Evolutionary conservation across 2,888 invertebrate species (phyloP).

Genomic region (Sarcophaga rosellei): DNA sequence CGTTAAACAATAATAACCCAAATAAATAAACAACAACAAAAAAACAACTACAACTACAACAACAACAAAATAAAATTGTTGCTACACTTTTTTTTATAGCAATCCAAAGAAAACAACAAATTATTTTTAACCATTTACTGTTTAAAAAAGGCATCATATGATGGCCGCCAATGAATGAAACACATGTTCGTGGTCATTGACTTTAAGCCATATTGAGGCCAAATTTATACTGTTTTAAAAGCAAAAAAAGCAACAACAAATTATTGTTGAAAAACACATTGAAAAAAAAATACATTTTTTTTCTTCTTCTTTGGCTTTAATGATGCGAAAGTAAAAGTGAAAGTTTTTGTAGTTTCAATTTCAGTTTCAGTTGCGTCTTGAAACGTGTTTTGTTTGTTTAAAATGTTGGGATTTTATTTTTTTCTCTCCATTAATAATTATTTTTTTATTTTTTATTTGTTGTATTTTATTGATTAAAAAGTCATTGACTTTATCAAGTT

Average conservation of each 20-base stretch:
- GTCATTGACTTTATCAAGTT: conserved; percentile 52
- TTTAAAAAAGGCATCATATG: background rate
- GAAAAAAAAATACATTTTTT: background rate
- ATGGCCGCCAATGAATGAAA: conserved; percentile 6
- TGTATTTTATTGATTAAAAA: conserved; percentile 24
- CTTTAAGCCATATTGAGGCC: conserved; percentile 55
- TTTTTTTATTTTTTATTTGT: conserved; percentile 15
- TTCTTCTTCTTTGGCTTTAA: conserved; percentile 52
- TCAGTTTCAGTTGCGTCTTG: background rate
- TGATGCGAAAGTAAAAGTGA: conserved; percentile 69
- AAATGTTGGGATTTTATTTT: background rate
- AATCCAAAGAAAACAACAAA: background rate
- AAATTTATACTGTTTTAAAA: background rate
- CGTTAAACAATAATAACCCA: conserved; percentile 1
- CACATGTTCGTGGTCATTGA: conserved; percentile 56
- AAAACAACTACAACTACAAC: background rate
- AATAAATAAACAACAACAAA: conserved; percentile 5
- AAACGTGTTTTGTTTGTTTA: conserved; percentile 59
- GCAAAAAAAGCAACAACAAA: background rate
- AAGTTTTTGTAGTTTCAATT: conserved; percentile 57
- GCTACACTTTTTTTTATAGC: background rate
- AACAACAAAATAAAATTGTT: background rate
- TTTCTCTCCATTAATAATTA: conserved; percentile 2
- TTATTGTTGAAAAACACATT: background rate
- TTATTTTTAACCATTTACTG: too few relatives aligned